phyloP scores from a whole-genome alignment of 2,797 vertebrate genomes.

The Anolis apletophallus region DNA sequence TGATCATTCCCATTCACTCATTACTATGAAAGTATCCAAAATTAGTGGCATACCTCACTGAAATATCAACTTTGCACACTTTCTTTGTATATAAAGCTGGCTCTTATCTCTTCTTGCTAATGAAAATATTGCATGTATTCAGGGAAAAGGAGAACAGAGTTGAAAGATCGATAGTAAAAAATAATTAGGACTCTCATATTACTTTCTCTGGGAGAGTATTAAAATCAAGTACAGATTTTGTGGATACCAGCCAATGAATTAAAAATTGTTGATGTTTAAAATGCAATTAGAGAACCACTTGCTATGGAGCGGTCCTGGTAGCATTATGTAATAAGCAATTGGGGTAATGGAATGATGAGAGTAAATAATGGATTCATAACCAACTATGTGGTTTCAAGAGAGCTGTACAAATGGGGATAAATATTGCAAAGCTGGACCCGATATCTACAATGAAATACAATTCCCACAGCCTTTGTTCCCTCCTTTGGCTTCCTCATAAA shows the following conservation, averaged over 20 bases:
- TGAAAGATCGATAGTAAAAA: constrained; percentile 17
- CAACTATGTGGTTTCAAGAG: background rate
- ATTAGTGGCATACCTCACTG: background rate
- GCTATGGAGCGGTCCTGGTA: background rate
- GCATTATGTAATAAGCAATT: constrained; percentile 15
- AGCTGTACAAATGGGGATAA: background rate
- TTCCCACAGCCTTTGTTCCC: background rate
- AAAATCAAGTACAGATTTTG: constrained; percentile 20
- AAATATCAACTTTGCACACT: background rate
- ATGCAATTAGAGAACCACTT: constrained; percentile 33
- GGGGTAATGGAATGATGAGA: background rate
- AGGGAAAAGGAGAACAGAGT: background rate
- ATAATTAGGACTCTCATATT: constrained; percentile 7
- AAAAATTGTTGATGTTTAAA: constrained; percentile 17
- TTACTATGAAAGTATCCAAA: background rate
- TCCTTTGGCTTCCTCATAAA: constrained; percentile 5
- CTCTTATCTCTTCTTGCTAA: background rate
- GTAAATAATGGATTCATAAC: constrained; percentile 18
- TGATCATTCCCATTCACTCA: background rate
- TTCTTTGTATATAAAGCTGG: background rate
- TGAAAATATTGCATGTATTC: background rate
- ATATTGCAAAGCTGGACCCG: background rate
- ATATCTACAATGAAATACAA: constrained; percentile 4
- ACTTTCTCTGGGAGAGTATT: constrained; percentile 7
- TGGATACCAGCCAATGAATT: constrained; percentile 21